phyloP scores from a whole-genome alignment of 1,140 invertebrate species.

The Colletes gigas region DNA sequence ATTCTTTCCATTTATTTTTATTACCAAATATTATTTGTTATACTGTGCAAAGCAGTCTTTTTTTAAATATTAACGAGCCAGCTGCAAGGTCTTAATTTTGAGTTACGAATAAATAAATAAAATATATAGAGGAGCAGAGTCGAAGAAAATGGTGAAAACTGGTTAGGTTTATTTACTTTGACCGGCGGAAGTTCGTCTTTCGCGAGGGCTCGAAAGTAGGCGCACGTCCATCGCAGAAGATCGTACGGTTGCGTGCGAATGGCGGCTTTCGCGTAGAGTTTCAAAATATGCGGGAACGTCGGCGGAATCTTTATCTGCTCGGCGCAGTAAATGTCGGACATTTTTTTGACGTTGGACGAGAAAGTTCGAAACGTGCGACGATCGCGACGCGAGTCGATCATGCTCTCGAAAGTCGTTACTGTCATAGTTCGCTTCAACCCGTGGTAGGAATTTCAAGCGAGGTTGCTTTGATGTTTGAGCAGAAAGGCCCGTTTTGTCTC shows the following conservation, averaged over 20 bases:
- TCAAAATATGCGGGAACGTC: conserved; percentile 91
- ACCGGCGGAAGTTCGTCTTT: conserved; percentile 85
- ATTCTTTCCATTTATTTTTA: too few species aligned
- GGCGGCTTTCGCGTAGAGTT: conserved; percentile 93
- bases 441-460: not conserved
- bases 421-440: conserved; percentile 9
- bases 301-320: conserved; percentile 88
- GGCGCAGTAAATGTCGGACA: conserved; percentile 80
- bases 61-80: too few species aligned
- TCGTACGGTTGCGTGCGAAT: conserved; percentile 94
- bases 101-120: too few species aligned
- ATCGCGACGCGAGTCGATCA: conserved; percentile 35
- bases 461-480: not conserved
- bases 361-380: conserved; percentile 41
- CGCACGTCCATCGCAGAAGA: conserved; percentile 90
- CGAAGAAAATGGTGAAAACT: not conserved
- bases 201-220: conserved; percentile 88
- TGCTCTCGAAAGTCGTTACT: conserved; percentile 5
- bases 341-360: conserved; percentile 48
- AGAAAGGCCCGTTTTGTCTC: conserved; percentile 1
- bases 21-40: too few species aligned
- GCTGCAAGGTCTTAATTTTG: too few species aligned
- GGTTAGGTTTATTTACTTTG: conserved; percentile 80
- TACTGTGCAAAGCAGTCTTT: too few species aligned
- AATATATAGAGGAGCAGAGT: not conserved